Percentiles rank a stretch among this genome's conserved stretches.
phyloP scores from a whole-genome alignment of 2,113 vertebrate species.

The Vulpes vulpes region DNA sequence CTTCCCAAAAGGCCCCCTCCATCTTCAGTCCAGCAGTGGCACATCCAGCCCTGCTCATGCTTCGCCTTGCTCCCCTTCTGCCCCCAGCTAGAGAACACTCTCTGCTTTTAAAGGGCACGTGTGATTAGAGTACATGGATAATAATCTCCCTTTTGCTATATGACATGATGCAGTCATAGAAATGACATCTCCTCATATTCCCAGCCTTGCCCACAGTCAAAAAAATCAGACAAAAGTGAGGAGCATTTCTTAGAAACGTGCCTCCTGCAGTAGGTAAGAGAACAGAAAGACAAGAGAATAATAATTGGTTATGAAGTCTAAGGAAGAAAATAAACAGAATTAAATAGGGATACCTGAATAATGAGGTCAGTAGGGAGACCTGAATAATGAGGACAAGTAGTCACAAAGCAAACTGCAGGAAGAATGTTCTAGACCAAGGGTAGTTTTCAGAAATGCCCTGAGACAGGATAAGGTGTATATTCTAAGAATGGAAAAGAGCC shows the following conservation, averaged over 20 bases:
- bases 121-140: too few relatives aligned
- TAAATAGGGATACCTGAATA: neutral
- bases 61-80: neutral
- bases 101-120: neutral
- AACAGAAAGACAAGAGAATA: neutral
- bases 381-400: neutral
- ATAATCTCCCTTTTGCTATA: neutral
- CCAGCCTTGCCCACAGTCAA: neutral
- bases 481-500: neutral
- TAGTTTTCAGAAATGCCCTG: neutral
- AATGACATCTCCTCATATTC: neutral
- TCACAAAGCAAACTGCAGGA: neutral
- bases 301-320: neutral
- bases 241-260: neutral
- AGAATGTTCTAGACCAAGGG: neutral
- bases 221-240: neutral
- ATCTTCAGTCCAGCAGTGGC: neutral
- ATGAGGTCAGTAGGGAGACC: neutral
- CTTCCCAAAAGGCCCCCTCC: neutral
- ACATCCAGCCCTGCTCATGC: neutral
- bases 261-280: neutral
- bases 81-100: neutral
- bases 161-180: neutral
- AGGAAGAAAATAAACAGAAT: neutral
- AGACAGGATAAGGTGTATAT: neutral